Evolutionary conservation across 1,140 invertebrate genomes (phyloP), one percentile per base, ranked within the genome.

Genomic region (Drosophila lowei): DNA sequence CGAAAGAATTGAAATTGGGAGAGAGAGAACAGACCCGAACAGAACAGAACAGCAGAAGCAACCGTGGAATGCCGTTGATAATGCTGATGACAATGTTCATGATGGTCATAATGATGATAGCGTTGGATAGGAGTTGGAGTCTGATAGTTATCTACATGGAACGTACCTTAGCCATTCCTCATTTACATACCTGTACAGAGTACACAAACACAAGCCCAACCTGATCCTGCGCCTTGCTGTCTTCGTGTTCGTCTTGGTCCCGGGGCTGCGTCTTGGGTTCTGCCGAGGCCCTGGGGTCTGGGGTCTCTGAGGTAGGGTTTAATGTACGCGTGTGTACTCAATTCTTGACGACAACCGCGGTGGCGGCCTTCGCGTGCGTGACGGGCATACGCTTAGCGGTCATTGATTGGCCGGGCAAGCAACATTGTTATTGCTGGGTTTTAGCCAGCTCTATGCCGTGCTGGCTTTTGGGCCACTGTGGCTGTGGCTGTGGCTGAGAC

Each of bases 361-460:
- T 38, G 11, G 72, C 83, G 83, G 83, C 83, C 83, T 88, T 88
- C 83, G 83, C 60, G 78, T 88, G 83, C 83, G 83, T 88, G 83
- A 89, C 83, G 78, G 55, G 83, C 83, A 89, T 88, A 74, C 74
- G 77, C 66, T 78, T 80, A 81, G 78, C 83, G 81, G 83, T 88
- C 83, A 86, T 86, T 88, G 83, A 86, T 86, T 86, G 83, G 65
- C 66, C 73, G 55, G 79, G 49, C n/a, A 42, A 8, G 46, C 54
- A 64, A 57, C 72, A 75, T 54, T 61, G 61, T 58, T 72, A 42
- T 42, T 38, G 61, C 48, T 59, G 62, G 34, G 43, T 38, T 68
- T 78, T 77, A 79, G 71, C 78, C 74, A 73, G 53, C 49, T 77
- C 73, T 80, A 77, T 54, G 67, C 38, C 18, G 42, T 41, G 30